Evolutionary conservation across 2,113 vertebrate genomes (phyloP).

Genomic region (Oryzias javanicus): DNA sequence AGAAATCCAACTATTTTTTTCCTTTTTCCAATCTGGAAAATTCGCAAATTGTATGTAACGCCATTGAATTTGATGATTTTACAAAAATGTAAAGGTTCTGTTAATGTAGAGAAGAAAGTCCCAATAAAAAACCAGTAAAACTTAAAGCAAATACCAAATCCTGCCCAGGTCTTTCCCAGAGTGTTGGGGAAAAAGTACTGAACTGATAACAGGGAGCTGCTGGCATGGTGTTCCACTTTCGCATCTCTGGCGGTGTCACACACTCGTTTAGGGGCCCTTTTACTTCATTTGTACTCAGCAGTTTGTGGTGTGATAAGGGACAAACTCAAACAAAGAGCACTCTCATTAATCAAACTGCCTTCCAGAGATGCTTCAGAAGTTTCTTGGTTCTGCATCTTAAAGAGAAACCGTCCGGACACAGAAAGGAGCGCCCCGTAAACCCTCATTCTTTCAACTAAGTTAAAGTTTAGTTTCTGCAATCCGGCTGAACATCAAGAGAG

Average conservation of each 20-base stretch:
- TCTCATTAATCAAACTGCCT: slow-evolving; percentile 50
- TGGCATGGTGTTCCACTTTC: slow-evolving; percentile 51
- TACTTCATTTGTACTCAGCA: slow-evolving; percentile 34
- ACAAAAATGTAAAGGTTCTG: too few relatives aligned
- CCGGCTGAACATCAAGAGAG: too few relatives aligned
- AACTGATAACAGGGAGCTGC: slow-evolving; percentile 18
- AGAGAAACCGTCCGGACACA: not conserved
- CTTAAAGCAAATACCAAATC: not conserved
- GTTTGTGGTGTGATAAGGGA: slow-evolving; percentile 35
- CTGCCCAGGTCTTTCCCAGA: slow-evolving; percentile 9
- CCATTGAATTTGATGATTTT: too few relatives aligned
- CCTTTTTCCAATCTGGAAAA: too few relatives aligned
- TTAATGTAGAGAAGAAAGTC: too few relatives aligned
- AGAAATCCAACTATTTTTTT: too few relatives aligned
- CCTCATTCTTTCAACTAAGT: too few relatives aligned
- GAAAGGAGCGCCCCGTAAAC: too few relatives aligned
- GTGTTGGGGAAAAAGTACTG: slow-evolving; percentile 8
- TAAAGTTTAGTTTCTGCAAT: too few relatives aligned
- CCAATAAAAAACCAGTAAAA: too few relatives aligned
- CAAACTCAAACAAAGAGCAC: slow-evolving; percentile 33
- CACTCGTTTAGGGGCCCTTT: slow-evolving; percentile 43
- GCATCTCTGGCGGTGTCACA: slow-evolving; percentile 38
- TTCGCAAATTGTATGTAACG: too few relatives aligned
- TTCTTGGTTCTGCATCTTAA: not conserved
- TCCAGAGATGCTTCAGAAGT: slow-evolving; percentile 33